These are phyloP conservation scores for Lutjanus erythropterus DNA, from an alignment of 2,113 vertebrate genomes.

Conservation along the genomic window DNA sequence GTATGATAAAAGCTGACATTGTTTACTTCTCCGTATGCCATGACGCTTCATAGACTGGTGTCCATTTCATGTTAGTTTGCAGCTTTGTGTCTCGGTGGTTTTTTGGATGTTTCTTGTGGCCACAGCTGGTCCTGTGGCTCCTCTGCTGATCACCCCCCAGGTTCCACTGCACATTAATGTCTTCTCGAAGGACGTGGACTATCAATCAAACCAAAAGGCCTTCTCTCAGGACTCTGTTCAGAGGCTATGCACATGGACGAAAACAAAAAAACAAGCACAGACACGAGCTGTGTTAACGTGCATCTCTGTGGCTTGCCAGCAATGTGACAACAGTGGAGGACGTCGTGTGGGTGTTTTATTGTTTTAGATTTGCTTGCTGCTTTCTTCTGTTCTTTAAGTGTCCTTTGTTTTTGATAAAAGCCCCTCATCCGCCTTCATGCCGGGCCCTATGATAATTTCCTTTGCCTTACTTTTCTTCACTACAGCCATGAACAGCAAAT, in stretches of 20 bases:
- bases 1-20: background rate
- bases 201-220: slow-evolving; percentile 17
- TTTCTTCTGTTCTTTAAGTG: slow-evolving; percentile 34
- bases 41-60: background rate
- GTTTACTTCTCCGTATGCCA: background rate
- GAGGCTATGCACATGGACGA: background rate
- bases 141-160: background rate
- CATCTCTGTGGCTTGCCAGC: slow-evolving; percentile 5
- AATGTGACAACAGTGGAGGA: background rate
- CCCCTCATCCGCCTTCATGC: background rate
- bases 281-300: background rate
- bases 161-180: background rate
- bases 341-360: slow-evolving; percentile 1
- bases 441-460: background rate
- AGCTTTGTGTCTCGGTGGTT: background rate
- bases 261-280: background rate
- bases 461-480: slow-evolving; percentile 41
- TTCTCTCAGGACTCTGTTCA: slow-evolving; percentile 54
- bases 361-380: background rate
- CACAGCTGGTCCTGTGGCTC: slow-evolving; percentile 68
- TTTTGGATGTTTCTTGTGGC: background rate
- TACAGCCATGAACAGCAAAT: background rate
- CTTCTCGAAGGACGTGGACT: background rate
- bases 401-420: slow-evolving; percentile 35
- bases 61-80: background rate